These are phyloP conservation scores for Drosophila bocki DNA, from an alignment of 1,140 invertebrate genomes.

Conservation along the genomic window DNA sequence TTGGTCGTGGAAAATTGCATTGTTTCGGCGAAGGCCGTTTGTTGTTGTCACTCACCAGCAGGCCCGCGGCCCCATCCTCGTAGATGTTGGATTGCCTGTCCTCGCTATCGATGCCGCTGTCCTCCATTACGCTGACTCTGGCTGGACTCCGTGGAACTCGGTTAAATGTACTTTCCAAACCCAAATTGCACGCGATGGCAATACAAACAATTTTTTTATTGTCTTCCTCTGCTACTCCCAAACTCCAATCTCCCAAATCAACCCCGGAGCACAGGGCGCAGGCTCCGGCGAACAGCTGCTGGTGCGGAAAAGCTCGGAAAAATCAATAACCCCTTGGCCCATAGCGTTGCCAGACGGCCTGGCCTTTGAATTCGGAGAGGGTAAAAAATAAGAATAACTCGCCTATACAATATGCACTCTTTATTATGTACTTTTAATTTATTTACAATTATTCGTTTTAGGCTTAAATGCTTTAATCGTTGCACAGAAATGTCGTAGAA, in stretches of 20 bases:
- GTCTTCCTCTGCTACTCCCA: constrained; percentile 56
- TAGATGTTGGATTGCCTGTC: constrained; percentile 77
- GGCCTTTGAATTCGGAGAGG: background rate
- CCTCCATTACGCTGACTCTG: constrained; percentile 59
- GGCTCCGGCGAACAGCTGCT: constrained; percentile 69
- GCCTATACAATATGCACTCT: constrained; percentile 72
- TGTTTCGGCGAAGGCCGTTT: constrained; percentile 7
- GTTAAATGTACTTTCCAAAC: constrained; percentile 16
- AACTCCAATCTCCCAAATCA: constrained; percentile 68
- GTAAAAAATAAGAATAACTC: background rate
- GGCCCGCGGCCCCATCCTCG: constrained; percentile 71
- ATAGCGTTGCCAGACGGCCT: constrained; percentile 57
- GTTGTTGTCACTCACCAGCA: constrained; percentile 60
- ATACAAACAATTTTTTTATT: constrained; percentile 73
- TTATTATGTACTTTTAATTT: constrained; percentile 80
- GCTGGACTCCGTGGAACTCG: constrained; percentile 5
- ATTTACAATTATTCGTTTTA: constrained; percentile 78
- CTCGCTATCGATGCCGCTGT: constrained; percentile 83
- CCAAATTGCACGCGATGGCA: constrained; percentile 57
- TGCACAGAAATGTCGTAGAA: constrained; percentile 76
- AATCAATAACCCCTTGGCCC: constrained; percentile 70
- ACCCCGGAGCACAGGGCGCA: constrained; percentile 63
- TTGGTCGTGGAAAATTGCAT: constrained; percentile 44
- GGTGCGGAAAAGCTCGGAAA: constrained; percentile 40
- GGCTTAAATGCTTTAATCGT: constrained; percentile 76